Conservation (phyloP, 2,888 invertebrate genomes). For the Cheilosia soror region DNA sequence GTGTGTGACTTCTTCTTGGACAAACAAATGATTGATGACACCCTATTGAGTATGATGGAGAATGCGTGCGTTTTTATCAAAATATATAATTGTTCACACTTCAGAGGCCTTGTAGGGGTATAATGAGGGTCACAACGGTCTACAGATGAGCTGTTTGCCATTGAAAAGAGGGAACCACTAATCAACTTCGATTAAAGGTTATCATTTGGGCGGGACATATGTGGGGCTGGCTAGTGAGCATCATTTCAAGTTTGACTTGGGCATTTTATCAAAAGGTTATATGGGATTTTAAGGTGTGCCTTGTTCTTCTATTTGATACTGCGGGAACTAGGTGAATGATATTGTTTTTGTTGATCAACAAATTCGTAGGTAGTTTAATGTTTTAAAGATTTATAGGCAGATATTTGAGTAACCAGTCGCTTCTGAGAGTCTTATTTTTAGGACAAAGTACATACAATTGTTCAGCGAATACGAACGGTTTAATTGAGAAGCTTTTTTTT, state of each 20-base stretch:
- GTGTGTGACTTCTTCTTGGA: constrained; percentile 29
- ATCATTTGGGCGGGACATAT: not conserved
- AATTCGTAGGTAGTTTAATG: not conserved
- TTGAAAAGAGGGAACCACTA: not conserved
- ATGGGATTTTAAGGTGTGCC: constrained; percentile 33
- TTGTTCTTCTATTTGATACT: not conserved
- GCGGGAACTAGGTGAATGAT: too few relatives aligned
- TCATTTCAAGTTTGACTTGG: not conserved
- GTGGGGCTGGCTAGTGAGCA: not conserved
- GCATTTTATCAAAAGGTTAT: constrained; percentile 38
- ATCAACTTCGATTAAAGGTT: constrained; percentile 20
- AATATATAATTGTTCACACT: constrained; percentile 53
- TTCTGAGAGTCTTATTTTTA: too few relatives aligned
- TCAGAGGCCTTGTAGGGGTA: constrained; percentile 34
- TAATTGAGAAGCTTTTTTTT: too few relatives aligned
- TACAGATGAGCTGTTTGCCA: constrained; percentile 12
- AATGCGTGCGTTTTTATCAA: constrained; percentile 44
- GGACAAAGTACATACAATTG: too few relatives aligned
- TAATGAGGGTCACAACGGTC: constrained; percentile 37
- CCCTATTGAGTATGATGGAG: constrained; percentile 31
- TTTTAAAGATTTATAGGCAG: too few relatives aligned
- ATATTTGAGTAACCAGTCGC: too few relatives aligned
- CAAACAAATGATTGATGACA: constrained; percentile 47
- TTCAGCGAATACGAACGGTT: too few relatives aligned
- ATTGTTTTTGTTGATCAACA: too few relatives aligned